Base-by-base conservation (phyloP, 2,888 invertebrate genomes). In the Aporophyla nigra region DNA sequence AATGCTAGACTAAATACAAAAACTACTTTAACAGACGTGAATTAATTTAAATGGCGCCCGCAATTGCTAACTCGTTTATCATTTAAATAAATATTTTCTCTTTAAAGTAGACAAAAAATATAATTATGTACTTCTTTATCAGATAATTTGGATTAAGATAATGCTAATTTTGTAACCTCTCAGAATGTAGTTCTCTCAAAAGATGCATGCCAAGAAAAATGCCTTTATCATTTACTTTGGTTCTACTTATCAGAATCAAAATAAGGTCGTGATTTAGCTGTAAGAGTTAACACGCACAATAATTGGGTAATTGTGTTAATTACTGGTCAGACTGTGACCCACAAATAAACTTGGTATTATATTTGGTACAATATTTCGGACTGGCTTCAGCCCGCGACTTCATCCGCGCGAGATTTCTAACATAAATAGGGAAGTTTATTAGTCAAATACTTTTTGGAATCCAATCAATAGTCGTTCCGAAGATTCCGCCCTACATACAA, bases 291-390 rank as follows among this genome's bases (percentile, higher is more conserved):
- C 65, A 74, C 24, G 14, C 51, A n/a, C n/a, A 24, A 10, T n/a
- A 66, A 24, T 53, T 53, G 33, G 65, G 74, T 59, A n/a, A 66
- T 19, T 33, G 43, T 74, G 76, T 58, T 24, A 74, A 59, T 74
- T 33, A 65, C 24, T 43, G 24, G 0, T 1, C 27, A 19, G 43
- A 56, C 24, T 46, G n/a, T 27, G 58, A 14, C 74, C 49, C 21
- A 63, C 16, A 56, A 71, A 62, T 40, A 49, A 43, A 43, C 49
- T 27, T 24, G 27, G 5, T 40, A 51, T 40, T 9, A n/a, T 10
- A n/a, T 43, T 53, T 43, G 21, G 43, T 54, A n/a, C 10, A 54
- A 59, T 5, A 7, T 40, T 24, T 56, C 24, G 12, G 33, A 43
- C 9, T 43, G 9, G 9, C 43, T 43, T 43, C 9, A 9, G 43